Base-by-base conservation (phyloP, 2,113 vertebrate genomes). In the Recurvirostra avosetta region DNA sequence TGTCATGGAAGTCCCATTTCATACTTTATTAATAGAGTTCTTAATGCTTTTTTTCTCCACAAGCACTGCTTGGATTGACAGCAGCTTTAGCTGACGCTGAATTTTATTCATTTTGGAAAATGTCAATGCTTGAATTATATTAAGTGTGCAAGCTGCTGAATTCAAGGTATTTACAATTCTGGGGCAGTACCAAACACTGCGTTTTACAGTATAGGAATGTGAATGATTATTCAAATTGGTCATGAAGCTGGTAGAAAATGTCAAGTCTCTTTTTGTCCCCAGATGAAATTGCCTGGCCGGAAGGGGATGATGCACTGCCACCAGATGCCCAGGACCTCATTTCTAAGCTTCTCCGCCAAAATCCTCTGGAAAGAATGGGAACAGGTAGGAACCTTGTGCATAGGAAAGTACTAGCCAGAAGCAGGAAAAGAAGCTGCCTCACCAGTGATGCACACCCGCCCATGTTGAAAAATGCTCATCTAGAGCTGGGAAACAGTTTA, bases 221-320 rank as follows among this genome's bases (percentile, higher is more conserved):
- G 66, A 94, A 59, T 96, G 65, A 89, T 81, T 86, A 90, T 94
- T 94, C 55, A 78, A 26, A 80, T 91, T 56, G 89, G 30, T 62
- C 7, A 0, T 41, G 80, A 89, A 87, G 49, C 62, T 88, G 73
- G 61, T 82, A 53, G 74, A 63, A 95, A 95, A 95, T 62, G 63
- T 94, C 81, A 94, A 86, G 55, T 67, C n/a, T 94, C 38, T 91
- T 65, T 94, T 79, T 95, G 59, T 95, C 96, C 86, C 50, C 89
- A 99, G 99, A 99, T 98, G 99, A 99, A 97, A 99, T 99, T 95
- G 98, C 98, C 30, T 99, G 99, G 99, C 99, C 99, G 30, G 99
- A 99, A 94, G 99, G 98, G 87, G 99, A 99, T 5, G 99, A 99
- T 63, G 99, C 99, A 49, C 97, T 99, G 26, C 99, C 99, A 16